A percentile compares a stretch with the other conserved stretches of the same genome.
phyloP scores from a whole-genome alignment of 2,797 vertebrate genomes.

The Lycodopsis pacificus region DNA sequence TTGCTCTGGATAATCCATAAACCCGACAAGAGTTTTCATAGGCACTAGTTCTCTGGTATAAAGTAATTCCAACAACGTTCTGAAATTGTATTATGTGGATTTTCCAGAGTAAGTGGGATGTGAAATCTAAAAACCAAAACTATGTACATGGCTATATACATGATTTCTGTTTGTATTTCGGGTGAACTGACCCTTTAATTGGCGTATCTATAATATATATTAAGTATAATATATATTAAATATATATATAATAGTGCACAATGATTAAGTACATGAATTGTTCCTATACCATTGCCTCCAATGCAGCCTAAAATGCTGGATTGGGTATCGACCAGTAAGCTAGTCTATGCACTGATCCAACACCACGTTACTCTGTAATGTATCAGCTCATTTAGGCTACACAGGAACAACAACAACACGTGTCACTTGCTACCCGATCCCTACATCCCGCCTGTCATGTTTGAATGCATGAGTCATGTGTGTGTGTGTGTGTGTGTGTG shows the following conservation, averaged over 20 bases:
- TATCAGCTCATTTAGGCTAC: neutral
- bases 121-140: constrained; percentile 1
- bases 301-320: too few relatives aligned
- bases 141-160: neutral
- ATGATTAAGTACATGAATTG: neutral
- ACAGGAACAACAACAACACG: neutral
- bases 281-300: neutral
- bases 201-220: too few relatives aligned
- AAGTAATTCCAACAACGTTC: neutral
- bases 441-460: neutral
- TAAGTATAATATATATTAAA: too few relatives aligned
- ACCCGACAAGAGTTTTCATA: neutral
- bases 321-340: neutral
- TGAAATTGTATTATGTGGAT: neutral
- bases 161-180: neutral
- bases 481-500: neutral
- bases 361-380: neutral
- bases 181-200: too few relatives aligned
- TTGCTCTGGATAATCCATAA: constrained; percentile 27
- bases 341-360: neutral
- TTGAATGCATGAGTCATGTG: constrained; percentile 19
- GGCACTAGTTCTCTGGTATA: neutral
- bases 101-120: neutral
- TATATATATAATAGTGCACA: too few relatives aligned
- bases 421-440: neutral